Conservation (phyloP, 2,888 invertebrate species). For the Neoitamus cyanurus region DNA sequence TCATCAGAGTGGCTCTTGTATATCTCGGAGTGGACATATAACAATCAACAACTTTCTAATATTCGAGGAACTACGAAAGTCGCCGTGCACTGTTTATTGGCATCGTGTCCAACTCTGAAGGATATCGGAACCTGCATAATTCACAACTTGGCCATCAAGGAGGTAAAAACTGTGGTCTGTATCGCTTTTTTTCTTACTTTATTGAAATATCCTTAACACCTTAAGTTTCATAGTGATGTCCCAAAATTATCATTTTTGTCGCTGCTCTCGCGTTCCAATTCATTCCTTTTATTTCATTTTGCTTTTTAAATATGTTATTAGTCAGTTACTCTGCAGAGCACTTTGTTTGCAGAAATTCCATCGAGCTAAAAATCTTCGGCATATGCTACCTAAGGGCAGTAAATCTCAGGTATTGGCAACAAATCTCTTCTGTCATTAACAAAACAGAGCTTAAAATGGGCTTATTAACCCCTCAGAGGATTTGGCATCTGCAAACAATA, state of each 20-base stretch:
- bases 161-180: slow-evolving; percentile 97
- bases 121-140: slow-evolving; percentile 87
- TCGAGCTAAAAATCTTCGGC: slow-evolving; percentile 73
- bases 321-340: slow-evolving; percentile 43
- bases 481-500: background rate
- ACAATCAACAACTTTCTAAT: slow-evolving; percentile 83
- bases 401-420: slow-evolving; percentile 71
- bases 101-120: slow-evolving; percentile 77
- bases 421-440: background rate
- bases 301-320: background rate
- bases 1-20: slow-evolving; percentile 94
- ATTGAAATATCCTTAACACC: background rate
- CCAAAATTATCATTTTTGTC: background rate
- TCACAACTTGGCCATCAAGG: slow-evolving; percentile 92
- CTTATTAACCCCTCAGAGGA: background rate
- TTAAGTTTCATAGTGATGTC: background rate
- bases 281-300: background rate
- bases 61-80: slow-evolving; percentile 92
- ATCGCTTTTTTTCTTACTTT: slow-evolving; percentile 57
- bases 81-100: slow-evolving; percentile 84
- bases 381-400: slow-evolving; percentile 73
- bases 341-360: slow-evolving; percentile 73
- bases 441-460: background rate
- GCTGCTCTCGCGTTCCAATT: background rate
- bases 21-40: slow-evolving; percentile 90